Conservation (phyloP, 2,888 invertebrate genomes). For the Bugulina stolonifera region DNA sequence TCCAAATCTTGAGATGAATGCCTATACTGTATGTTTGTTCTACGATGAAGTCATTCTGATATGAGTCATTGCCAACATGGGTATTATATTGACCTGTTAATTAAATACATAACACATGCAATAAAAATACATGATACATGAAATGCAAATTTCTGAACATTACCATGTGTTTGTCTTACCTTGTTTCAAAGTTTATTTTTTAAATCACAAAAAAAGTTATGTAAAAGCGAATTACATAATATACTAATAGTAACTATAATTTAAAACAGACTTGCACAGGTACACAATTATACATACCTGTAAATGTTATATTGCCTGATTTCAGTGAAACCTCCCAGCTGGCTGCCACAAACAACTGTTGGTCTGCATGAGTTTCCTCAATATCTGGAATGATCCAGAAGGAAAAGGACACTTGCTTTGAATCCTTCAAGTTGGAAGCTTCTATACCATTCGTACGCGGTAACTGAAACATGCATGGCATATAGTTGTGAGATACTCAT, state of each 20-base stretch:
- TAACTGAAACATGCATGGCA: background rate
- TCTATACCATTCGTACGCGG: too few relatives aligned
- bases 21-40: background rate
- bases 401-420: background rate
- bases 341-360: background rate
- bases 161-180: too few relatives aligned
- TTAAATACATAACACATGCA: too few relatives aligned
- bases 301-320: background rate
- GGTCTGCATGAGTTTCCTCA: background rate
- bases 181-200: too few relatives aligned
- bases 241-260: background rate
- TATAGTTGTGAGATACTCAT: background rate
- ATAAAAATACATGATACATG: too few relatives aligned
- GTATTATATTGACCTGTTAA: too few relatives aligned
- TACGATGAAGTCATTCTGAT: background rate
- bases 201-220: background rate
- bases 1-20: background rate
- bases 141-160: too few relatives aligned
- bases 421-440: background rate
- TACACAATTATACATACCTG: too few relatives aligned
- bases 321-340: background rate
- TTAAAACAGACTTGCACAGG: background rate
- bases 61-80: too few relatives aligned
- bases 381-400: slow-evolving; percentile 13
- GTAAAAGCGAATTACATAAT: background rate